Percentiles rank a stretch among this genome's conserved stretches.
These are phyloP conservation scores for Diplolepis rosae DNA, from an alignment of 2,888 invertebrate genomes.

Conservation along the genomic window DNA sequence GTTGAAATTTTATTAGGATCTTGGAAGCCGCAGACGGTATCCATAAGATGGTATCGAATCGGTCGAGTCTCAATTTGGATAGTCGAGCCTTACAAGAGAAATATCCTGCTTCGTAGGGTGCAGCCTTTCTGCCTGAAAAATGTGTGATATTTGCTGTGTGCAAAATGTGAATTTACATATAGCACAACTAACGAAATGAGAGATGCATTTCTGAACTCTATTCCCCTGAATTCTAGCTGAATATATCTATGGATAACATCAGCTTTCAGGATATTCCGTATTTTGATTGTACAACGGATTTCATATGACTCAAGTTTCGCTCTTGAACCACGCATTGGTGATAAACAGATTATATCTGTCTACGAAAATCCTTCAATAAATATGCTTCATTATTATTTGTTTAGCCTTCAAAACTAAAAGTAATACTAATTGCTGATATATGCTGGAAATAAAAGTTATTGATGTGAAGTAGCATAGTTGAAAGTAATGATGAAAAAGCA, in stretches of 20 bases:
- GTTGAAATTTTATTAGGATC: constrained; percentile 48
- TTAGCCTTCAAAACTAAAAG: no score
- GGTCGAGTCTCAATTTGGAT: constrained; percentile 67
- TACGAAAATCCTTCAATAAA: background rate
- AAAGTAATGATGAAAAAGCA: no score
- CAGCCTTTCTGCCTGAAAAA: constrained; percentile 3
- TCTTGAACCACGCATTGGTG: constrained; percentile 9
- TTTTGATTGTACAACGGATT: constrained; percentile 19
- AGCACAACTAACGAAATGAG: constrained; percentile 15
- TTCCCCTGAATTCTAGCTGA: constrained; percentile 23
- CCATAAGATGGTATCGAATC: constrained; percentile 52
- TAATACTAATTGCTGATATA: no score
- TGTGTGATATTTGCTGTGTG: constrained; percentile 5
- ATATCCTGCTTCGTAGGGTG: constrained; percentile 25
- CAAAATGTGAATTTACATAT: constrained; percentile 12
- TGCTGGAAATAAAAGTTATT: no score
- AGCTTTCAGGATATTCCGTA: constrained; percentile 13
- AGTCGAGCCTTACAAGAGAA: constrained; percentile 44
- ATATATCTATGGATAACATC: constrained; percentile 26
- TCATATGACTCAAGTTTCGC: background rate
- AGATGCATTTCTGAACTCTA: constrained; percentile 13
- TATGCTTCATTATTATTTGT: no score
- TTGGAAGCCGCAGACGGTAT: constrained; percentile 42
- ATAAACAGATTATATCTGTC: background rate
- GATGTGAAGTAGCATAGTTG: no score